phyloP scores from a whole-genome alignment of 2,888 invertebrate genomes.

The Julus scandinavius region DNA sequence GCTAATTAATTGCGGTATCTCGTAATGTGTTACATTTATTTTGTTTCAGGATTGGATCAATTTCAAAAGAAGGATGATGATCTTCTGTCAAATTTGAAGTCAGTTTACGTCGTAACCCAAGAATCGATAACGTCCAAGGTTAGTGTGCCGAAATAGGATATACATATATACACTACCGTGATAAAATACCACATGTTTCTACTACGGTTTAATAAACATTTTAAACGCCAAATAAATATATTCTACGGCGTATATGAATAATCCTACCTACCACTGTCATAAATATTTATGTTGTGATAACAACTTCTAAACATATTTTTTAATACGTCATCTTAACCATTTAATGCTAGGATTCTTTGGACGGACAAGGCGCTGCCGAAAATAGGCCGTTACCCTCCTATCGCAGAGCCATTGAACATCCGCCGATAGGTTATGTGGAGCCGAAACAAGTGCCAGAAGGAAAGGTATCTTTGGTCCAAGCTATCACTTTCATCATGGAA shows the following conservation, averaged over 20 bases:
- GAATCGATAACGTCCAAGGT: background rate
- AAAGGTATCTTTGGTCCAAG: background rate
- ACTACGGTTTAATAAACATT: background rate
- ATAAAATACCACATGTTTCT: too few species aligned
- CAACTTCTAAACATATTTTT: background rate
- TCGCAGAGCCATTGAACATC: background rate
- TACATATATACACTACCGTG: too few species aligned
- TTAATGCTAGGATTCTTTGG: background rate
- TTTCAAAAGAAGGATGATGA: background rate
- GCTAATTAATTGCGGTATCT: background rate
- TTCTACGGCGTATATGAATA: too few species aligned
- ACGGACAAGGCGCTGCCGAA: background rate
- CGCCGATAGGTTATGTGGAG: background rate
- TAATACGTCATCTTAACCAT: too few species aligned
- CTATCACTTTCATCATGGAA: slow-evolving; percentile 12
- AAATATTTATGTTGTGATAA: background rate
- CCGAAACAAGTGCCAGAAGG: background rate
- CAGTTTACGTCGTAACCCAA: background rate
- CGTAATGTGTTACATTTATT: background rate
- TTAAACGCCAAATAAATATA: too few species aligned
- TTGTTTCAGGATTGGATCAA: background rate
- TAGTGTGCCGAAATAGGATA: background rate
- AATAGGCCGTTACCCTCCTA: background rate
- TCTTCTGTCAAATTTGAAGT: background rate
- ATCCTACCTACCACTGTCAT: too few species aligned